Evolutionary conservation across 2,797 vertebrate species (phyloP).

Genomic region (Acanthurus leucopareius): DNA sequence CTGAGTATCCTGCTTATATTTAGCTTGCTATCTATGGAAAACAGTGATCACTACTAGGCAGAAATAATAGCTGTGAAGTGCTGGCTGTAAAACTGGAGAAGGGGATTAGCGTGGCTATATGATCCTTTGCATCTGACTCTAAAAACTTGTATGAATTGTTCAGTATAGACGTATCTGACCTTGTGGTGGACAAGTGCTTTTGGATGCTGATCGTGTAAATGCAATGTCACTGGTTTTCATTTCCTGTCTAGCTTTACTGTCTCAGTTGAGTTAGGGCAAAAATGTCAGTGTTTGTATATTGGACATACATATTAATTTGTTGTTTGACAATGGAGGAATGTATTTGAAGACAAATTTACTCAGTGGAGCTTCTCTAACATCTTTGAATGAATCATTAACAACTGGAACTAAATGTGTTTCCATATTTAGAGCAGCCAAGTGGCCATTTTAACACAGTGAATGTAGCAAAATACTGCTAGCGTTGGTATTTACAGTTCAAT

Average conservation of each 20-base stretch:
- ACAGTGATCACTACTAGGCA: not conserved
- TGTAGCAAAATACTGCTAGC: too few species aligned
- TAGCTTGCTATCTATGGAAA: not conserved
- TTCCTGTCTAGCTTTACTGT: too few species aligned
- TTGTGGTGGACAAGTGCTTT: too few species aligned
- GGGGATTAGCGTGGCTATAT: slow-evolving; percentile 21
- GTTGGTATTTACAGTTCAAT: not conserved
- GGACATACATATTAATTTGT: not conserved
- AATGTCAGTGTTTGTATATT: too few species aligned
- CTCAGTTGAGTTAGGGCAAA: too few species aligned
- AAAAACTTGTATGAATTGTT: not conserved
- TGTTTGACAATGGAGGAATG: not conserved
- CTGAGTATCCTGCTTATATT: slow-evolving; percentile 4
- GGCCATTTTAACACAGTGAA: too few species aligned
- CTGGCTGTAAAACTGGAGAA: slow-evolving; percentile 3
- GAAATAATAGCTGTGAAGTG: not conserved
- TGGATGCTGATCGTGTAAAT: too few species aligned
- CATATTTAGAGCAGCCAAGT: too few species aligned
- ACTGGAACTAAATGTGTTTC: not conserved
- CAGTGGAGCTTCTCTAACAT: not conserved
- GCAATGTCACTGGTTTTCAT: too few species aligned
- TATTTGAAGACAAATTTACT: not conserved
- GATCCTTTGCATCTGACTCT: slow-evolving; percentile 11
- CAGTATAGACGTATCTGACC: not conserved
- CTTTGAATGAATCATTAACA: not conserved